Evolutionary conservation across 2,113 vertebrate genomes (phyloP).

Genomic region (Regulus satrapa): DNA sequence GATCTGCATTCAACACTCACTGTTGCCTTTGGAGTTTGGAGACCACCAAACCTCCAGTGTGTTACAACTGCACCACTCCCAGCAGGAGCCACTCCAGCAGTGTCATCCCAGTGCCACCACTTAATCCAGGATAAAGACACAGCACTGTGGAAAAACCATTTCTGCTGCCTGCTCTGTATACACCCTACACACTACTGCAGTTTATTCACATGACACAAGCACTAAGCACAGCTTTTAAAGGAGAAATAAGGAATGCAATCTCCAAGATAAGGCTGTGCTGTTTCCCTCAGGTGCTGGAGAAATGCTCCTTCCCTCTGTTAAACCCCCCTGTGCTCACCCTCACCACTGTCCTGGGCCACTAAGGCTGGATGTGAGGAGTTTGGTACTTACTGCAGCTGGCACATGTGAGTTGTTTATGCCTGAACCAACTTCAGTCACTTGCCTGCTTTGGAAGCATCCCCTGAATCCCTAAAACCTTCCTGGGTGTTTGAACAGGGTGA

Average conservation of each 20-base stretch:
- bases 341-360: neutral
- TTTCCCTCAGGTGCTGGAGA: neutral
- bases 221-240: neutral
- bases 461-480: neutral
- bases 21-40: neutral
- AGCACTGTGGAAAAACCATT: neutral
- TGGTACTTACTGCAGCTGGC: neutral
- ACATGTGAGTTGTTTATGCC: neutral
- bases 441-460: neutral
- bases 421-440: neutral
- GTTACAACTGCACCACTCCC: fast-evolving
- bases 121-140: neutral
- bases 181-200: fast-evolving
- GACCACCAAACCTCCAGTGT: neutral
- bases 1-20: neutral
- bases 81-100: neutral
- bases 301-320: neutral
- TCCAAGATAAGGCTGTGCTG: neutral
- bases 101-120: neutral
- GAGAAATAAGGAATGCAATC: neutral
- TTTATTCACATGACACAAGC: neutral
- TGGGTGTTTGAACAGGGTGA: neutral
- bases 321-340: neutral
- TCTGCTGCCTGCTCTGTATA: neutral
- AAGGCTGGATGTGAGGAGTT: neutral